Conservation (phyloP, 2,113 vertebrate species). For the Phaethornis superciliosus region DNA sequence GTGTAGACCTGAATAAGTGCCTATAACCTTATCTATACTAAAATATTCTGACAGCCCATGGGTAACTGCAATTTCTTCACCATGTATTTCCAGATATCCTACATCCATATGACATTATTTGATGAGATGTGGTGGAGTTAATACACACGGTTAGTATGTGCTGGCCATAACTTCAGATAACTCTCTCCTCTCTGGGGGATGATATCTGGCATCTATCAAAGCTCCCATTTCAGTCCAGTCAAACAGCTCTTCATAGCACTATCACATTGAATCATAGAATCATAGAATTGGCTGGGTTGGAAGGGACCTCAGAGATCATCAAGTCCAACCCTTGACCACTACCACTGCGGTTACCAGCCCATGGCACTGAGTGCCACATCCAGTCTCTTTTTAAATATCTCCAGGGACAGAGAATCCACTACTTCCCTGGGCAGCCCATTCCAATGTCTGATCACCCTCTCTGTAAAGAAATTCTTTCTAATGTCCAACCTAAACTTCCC, state of each 20-base stretch:
- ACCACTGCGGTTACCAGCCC: too few relatives aligned
- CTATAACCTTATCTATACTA: not conserved
- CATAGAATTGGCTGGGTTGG: too few relatives aligned
- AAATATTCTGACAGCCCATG: not conserved
- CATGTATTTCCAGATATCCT: not conserved
- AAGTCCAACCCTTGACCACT: too few relatives aligned
- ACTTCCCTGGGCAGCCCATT: too few relatives aligned
- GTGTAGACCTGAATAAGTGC: not conserved
- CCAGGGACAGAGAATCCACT: too few relatives aligned
- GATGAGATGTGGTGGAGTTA: not conserved
- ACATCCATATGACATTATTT: not conserved
- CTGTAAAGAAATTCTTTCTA: too few relatives aligned
- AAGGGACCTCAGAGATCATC: too few relatives aligned
- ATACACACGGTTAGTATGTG: rapidly evolving
- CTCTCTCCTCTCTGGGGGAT: not conserved
- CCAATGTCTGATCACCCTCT: too few relatives aligned
- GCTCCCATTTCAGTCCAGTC: not conserved
- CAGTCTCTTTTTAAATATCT: too few relatives aligned
- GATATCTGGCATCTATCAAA: not conserved
- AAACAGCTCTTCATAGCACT: not conserved
- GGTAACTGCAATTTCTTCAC: not conserved
- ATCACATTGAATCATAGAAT: too few relatives aligned
- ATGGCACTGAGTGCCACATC: too few relatives aligned
- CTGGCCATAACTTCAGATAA: not conserved
- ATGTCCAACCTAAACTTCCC: too few relatives aligned